Base-by-base conservation (phyloP, 2,113 vertebrate genomes). In the Dunckerocampus dactyliophorus region DNA sequence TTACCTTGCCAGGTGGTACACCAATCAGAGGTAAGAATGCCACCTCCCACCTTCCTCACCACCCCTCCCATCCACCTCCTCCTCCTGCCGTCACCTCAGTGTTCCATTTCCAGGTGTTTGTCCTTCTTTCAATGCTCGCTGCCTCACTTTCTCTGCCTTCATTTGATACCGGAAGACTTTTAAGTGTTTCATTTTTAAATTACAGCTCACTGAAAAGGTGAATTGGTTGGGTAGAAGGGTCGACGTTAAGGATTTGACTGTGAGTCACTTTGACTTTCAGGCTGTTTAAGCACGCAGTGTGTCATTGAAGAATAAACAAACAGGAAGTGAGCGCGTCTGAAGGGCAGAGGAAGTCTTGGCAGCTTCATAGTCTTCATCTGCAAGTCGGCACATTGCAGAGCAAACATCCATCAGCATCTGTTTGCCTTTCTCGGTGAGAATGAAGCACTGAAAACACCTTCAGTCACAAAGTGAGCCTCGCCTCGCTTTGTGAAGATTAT, bases 1-100 rank as follows among this genome's bases (percentile, higher is more conserved):
- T 95, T 94, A 98, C 95, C 94, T 97, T 93, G 89, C 94, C 95
- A 99, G 96, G 96, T 97, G 96, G 96, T 96, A 98, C 96, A 92
- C 95, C 95, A 90, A 97, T 99, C 92, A 92, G 95, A 99, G 96
- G 96, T 99, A 99, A 99, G 96, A 96, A 95, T 95, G 94, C 93
- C 90, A 87, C 15, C 75, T 91, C 89, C 84, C 75, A 51, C 88
- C 87, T 86, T 89, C 86, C 71, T 76, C 79, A 78, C 71, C 51
- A 67, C 65, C 66, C 75, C 79, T 59, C 69, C 74, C 1, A 47
- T 62, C 19, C 68, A 51, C 72, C 28, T 43, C 34, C 68, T 77
- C 77, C 64, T 31, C 54, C 78, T 79, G 87, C 75, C 37, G 65
- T 86, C 13, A 75, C 80, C 83, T 76, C 52, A 42, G 3, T 60